These are phyloP conservation scores for Quadriops clusia DNA, from an alignment of 2,888 invertebrate species.

Conservation along the genomic window DNA sequence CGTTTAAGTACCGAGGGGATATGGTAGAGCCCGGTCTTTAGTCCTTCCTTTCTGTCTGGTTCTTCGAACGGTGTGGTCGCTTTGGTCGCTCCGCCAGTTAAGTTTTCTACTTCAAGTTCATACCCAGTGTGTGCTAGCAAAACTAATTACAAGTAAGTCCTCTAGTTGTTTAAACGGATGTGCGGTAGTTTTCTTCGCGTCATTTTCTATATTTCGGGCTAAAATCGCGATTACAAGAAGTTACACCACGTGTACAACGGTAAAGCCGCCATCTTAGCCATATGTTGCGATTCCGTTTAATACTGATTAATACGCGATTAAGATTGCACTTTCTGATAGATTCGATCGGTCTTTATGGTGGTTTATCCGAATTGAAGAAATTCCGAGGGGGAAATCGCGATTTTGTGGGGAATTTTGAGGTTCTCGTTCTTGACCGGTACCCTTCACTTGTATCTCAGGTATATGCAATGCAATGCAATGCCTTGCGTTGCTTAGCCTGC, in stretches of 20 bases:
- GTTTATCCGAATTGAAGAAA: too few species aligned
- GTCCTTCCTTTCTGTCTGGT: slow-evolving; percentile 35
- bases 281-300: slow-evolving; percentile 27
- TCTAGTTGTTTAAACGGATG: slow-evolving; percentile 6
- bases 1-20: slow-evolving; percentile 14
- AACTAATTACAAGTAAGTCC: slow-evolving; percentile 10
- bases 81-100: slow-evolving; percentile 12
- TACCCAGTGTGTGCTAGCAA: slow-evolving; percentile 13
- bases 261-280: slow-evolving; percentile 31
- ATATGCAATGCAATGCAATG: too few species aligned
- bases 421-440: too few species aligned
- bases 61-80: slow-evolving; percentile 34
- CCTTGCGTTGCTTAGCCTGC: too few species aligned
- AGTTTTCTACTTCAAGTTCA: slow-evolving; percentile 6
- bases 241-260: slow-evolving; percentile 33
- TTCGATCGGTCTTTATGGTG: too few species aligned
- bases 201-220: slow-evolving; percentile 6
- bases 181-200: slow-evolving; percentile 1
- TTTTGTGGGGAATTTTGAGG: too few species aligned
- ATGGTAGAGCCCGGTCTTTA: slow-evolving; percentile 14
- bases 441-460: too few species aligned
- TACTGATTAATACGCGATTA: too few species aligned
- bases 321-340: too few species aligned
- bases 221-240: slow-evolving; percentile 15
- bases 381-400: too few species aligned